Base-by-base conservation (phyloP, 2,888 invertebrate species). In the Rhagium mordax region DNA sequence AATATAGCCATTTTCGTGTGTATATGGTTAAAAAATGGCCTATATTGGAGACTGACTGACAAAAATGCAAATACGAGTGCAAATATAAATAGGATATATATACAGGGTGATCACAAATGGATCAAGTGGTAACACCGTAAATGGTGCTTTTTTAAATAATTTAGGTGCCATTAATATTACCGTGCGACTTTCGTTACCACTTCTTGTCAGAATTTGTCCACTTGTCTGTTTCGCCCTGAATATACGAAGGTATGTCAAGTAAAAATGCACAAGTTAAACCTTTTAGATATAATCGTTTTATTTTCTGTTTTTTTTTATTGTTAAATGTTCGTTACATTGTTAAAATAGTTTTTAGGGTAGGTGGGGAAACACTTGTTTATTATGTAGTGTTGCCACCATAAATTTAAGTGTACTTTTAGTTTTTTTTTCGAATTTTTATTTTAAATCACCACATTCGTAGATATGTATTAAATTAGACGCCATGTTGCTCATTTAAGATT, bases 321-420 rank as follows among this genome's bases (percentile, higher is more conserved):
- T 75, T 74, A 64, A 67, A 4, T 55, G 70, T 77, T 71, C 70
- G 65, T 74, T 70, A 67, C 72, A 69, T 75, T 74, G 75, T 75
- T 75, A 73, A 76, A 70, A 62, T 79, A 76, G 68, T 69, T 62
- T 75, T 72, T 74, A 73, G 72, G 70, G 47, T 62, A 49, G 78
- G 74, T 78, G 76, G 72, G 70, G 67, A 67, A 73, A 73, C 76
- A 75, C 71, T 71, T 75, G 70, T 62, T 74, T 59, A 76, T 73
- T 74, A 77, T 64, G 20, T 75, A 74, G 77, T 72, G 75, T 76
- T 41, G 74, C 76, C 77, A 76, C 74, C 77, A 70, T 74, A 70
- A 70, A 77, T 66, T 74, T 73, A 64, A 74, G 74, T 47, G 65
- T 74, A 74, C 53, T 60, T 75, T 68, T 67, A 71, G 74, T 70